Evolutionary conservation across 2,113 vertebrate species (phyloP), one percentile per base, ranked within the genome.

Genomic region (Eulacestoma nigropectus): DNA sequence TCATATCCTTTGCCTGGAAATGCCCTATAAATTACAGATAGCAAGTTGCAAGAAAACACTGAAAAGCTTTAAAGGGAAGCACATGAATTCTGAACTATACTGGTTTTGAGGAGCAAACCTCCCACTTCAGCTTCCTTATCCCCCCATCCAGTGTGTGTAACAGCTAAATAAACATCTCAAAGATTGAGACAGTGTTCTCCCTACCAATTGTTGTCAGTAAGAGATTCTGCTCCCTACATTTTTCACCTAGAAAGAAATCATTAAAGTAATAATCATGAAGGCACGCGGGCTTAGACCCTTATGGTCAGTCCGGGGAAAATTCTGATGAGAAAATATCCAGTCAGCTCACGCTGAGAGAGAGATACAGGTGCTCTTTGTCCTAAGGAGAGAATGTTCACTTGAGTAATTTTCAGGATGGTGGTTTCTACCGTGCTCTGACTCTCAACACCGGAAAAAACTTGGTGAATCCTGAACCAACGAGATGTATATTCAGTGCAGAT

Each of bases 401-500:
- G 3, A 59, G 23, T 64, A 6, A 55, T 87, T 89, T 82, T 74
- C 47, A 70, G 42, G 39, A 37, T 72, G 42, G 19, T 76, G 9
- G 2, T 60, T 75, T 56, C 53, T 81, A 6, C 55, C 2, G 0
- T 37, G 29, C 19, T 64, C n/a, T 77, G 55, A 30, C 41, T 78
- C 70, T 47, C 44, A 74, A 23, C 16, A 56, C 35, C 49, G 52
- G 41, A 65, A 73, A 19, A 62, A 70, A 16, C 33, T 37, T 33
- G 39, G 41, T 6, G 4, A 46, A 73, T 64, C 62, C 83, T 39
- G 63, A 80, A 68, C 22, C 0, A 1, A 17, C 0, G 0, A 16
- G 21, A 19, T 35, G 6, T 41, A 23, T 42, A 26, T 62, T 44
- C 70, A 52, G 44, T 68, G 44, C 27, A 44, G 67, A 21, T 39